Base-by-base conservation (phyloP, 2,797 vertebrate genomes). In the Scolopax bukidnonensis region DNA sequence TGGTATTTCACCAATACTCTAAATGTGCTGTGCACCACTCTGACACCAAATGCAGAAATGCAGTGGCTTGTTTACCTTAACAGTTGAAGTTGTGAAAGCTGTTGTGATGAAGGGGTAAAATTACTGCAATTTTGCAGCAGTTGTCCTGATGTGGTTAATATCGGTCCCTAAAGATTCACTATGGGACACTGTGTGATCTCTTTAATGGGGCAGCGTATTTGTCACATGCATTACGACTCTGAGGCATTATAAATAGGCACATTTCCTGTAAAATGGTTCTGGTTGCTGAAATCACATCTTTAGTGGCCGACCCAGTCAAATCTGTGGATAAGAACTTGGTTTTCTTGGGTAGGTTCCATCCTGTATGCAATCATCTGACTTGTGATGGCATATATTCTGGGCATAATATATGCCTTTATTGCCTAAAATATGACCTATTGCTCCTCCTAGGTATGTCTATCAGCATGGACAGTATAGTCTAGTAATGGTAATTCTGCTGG, bases 221-320 rank as follows among this genome's bases (percentile, higher is more conserved):
- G 10, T 23, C 7, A 4, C 8, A 21, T 13, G 9, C 3, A 8
- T n/a, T 51, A 54, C 2, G 12, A 28, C 28, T 27, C 12, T 28
- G 40, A 69, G 25, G 16, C 10, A 38, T 40, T 47, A 20, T 69
- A 63, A 87, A 32, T 2, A 10, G 27, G 11, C 30, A 41, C 0
- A 0, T 43, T 77, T 54, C 10, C 43, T 70, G 15, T 32, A 53
- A 68, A 54, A 17, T 56, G 24, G 2, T 25, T 80, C 41, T 85
- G 27, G 33, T 24, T n/a, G 32, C 24, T 56, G 43, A 69, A 80
- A 56, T 16, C 2, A 1, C 2, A 2, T 7, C 27, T 77, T 73
- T 48, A 17, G 23, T 47, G 60, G 6, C 12, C 0, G 1, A 33
- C 13, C 45, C 21, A 47, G 33, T 16, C 1, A 0, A 32, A 8